These are phyloP conservation scores for Corythornis madagascariensis DNA, from an alignment of 2,113 vertebrate species.

Conservation along the genomic window DNA sequence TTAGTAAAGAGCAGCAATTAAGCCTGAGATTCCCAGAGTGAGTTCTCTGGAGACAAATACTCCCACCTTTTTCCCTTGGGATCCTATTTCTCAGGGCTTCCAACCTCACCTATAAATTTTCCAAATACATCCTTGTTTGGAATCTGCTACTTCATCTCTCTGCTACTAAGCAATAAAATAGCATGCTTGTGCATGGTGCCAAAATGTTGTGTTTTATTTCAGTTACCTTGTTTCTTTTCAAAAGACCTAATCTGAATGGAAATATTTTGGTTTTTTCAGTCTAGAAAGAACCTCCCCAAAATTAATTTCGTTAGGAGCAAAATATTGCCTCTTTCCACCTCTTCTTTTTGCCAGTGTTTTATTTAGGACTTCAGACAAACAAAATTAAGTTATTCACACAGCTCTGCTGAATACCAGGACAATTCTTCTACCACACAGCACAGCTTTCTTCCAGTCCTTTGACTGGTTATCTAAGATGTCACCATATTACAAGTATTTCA, in stretches of 20 bases:
- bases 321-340: background rate
- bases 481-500: background rate
- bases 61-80: background rate
- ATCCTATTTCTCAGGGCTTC: background rate
- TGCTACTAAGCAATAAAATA: background rate
- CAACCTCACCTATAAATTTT: background rate
- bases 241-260: background rate
- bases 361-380: background rate
- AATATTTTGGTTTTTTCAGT: background rate
- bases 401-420: background rate
- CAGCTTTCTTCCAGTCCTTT: background rate
- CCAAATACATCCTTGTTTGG: background rate
- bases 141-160: background rate
- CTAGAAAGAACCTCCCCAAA: background rate
- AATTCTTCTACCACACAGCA: background rate
- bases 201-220: background rate
- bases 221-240: background rate
- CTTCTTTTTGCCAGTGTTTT: background rate
- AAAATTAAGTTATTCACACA: background rate
- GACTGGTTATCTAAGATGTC: conserved; percentile 14
- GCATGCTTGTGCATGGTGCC: background rate
- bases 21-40: background rate
- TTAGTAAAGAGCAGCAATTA: background rate
- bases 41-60: background rate
- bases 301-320: background rate